Percentiles rank a stretch among this genome's conserved stretches.
Evolutionary conservation across 2,113 vertebrate species (phyloP).

Genomic region (Peromyscus polionotus): DNA sequence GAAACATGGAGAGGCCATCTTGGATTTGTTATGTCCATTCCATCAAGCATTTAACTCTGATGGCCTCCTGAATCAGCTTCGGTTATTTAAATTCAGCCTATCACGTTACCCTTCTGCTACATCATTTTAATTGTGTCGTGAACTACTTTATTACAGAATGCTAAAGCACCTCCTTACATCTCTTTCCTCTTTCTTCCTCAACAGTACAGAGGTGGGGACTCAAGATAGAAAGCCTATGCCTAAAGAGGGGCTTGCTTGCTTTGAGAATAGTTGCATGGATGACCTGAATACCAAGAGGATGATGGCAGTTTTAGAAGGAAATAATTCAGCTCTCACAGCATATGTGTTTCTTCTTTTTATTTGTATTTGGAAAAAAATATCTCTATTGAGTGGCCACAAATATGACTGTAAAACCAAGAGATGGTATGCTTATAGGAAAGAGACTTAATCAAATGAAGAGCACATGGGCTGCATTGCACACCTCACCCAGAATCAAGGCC

Average conservation of each 20-base stretch:
- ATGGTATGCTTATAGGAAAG: neutral
- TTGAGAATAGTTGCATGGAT: slow-evolving; percentile 73
- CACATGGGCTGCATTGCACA: neutral
- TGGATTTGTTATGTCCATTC: slow-evolving; percentile 84
- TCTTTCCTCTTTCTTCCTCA: slow-evolving; percentile 61
- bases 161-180: slow-evolving; percentile 68
- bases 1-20: slow-evolving; percentile 82
- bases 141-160: slow-evolving; percentile 85
- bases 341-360: slow-evolving; percentile 65
- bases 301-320: slow-evolving; percentile 67
- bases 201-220: slow-evolving; percentile 70
- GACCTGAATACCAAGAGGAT: slow-evolving; percentile 78
- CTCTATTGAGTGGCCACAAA: neutral
- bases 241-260: slow-evolving; percentile 60
- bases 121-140: slow-evolving; percentile 86
- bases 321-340: slow-evolving; percentile 67
- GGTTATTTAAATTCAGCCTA: slow-evolving; percentile 86
- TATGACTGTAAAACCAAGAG: neutral
- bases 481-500: slow-evolving; percentile 14
- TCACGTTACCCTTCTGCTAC: slow-evolving; percentile 82
- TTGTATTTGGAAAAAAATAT: slow-evolving; percentile 62
- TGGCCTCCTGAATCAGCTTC: slow-evolving; percentile 83
- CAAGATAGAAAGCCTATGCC: slow-evolving; percentile 57
- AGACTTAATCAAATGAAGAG: neutral
- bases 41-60: slow-evolving; percentile 82